phyloP scores from a whole-genome alignment of 2,888 invertebrate genomes.

The Rhamnusium bicolor region DNA sequence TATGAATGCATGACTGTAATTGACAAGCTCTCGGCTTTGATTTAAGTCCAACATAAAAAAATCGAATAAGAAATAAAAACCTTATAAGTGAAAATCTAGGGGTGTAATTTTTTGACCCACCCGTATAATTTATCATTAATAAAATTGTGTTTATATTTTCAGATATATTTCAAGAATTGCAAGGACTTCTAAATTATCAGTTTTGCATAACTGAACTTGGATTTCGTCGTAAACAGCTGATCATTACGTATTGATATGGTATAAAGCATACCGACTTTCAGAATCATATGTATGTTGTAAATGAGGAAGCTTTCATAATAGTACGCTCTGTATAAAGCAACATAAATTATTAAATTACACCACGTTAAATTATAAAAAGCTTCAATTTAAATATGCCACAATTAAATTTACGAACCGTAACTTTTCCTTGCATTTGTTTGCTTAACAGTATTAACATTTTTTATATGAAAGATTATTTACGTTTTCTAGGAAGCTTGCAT shows the following conservation, averaged over 20 bases:
- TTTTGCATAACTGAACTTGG: background rate
- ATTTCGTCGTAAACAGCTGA: background rate
- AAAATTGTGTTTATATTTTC: no score
- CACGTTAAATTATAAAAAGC: conserved; percentile 31
- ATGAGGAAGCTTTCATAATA: conserved; percentile 33
- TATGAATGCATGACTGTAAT: no score
- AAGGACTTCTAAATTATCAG: no score
- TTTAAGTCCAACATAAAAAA: no score
- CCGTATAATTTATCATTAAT: no score
- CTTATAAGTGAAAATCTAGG: no score
- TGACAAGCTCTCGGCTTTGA: no score
- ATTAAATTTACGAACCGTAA: conserved; percentile 37
- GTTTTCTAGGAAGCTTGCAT: conserved; percentile 53
- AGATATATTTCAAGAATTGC: no score
- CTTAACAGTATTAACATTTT: conserved; percentile 31
- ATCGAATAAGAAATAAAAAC: no score
- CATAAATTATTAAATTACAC: conserved; percentile 27
- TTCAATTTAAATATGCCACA: conserved; percentile 29
- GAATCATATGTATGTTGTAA: conserved; percentile 6
- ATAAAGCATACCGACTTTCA: background rate
- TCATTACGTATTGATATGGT: background rate
- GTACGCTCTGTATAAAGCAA: conserved; percentile 18
- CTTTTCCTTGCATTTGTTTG: conserved; percentile 35
- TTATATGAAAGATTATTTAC: conserved; percentile 26
- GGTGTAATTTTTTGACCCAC: no score